Conservation (phyloP, 2,113 vertebrate species). For the Prochilodus magdalenae region DNA sequence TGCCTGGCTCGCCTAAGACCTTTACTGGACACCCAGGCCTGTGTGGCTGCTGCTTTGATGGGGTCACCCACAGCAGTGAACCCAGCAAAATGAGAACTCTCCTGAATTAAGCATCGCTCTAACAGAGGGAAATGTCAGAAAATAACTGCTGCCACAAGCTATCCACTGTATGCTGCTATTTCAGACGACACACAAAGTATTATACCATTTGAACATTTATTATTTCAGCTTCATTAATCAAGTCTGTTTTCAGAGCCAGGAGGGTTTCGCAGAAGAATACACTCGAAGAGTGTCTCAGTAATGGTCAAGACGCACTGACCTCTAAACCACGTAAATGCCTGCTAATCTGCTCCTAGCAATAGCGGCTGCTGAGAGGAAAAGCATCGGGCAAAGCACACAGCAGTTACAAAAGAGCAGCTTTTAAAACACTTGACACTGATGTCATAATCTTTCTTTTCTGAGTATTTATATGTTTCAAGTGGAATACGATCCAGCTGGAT, state of each 20-base stretch:
- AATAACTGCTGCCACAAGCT: constrained; percentile 29
- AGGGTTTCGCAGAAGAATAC: constrained; percentile 3
- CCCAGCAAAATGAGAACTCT: constrained; percentile 25
- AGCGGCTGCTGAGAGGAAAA: background rate
- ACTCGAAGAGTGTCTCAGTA: background rate
- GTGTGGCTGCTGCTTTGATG: constrained; percentile 43
- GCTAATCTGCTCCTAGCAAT: constrained; percentile 1
- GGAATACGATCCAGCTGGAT: constrained; percentile 41
- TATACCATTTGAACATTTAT: background rate
- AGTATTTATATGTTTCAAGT: constrained; percentile 30
- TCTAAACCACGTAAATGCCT: constrained; percentile 4
- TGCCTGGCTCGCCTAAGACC: constrained; percentile 34
- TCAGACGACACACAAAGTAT: background rate
- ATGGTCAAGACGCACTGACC: constrained; percentile 11
- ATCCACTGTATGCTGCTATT: background rate
- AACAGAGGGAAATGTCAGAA: constrained; percentile 21
- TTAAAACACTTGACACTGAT: constrained; percentile 30
- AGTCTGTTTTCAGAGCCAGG: constrained; percentile 1
- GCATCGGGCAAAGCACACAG: constrained; percentile 4
- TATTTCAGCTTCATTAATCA: background rate
- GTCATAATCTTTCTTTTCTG: constrained; percentile 15
- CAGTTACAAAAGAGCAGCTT: constrained; percentile 4
- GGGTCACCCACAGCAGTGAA: constrained; percentile 32
- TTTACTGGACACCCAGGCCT: constrained; percentile 31
- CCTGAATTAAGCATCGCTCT: constrained; percentile 11